These are phyloP conservation scores for Podiceps cristatus DNA, from an alignment of 2,113 vertebrate species.

Conservation along the genomic window DNA sequence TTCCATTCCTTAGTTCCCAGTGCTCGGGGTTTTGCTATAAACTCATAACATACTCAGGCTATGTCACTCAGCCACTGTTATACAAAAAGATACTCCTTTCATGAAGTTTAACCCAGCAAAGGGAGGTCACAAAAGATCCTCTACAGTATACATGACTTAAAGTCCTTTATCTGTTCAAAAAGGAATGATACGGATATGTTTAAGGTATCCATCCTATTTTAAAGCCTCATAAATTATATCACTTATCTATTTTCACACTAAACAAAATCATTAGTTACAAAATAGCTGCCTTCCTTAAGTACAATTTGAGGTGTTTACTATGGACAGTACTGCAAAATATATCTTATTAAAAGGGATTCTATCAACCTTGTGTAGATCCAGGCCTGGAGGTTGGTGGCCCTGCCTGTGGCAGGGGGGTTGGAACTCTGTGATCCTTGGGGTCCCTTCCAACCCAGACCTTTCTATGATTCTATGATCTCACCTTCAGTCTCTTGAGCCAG, in stretches of 20 bases:
- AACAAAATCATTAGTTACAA: neutral
- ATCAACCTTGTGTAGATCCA: too few species aligned
- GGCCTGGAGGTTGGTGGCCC: too few species aligned
- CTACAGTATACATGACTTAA: neutral
- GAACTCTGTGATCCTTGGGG: too few species aligned
- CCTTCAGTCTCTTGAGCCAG: neutral
- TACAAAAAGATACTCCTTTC: neutral
- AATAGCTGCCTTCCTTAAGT: neutral
- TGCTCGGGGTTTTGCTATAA: neutral
- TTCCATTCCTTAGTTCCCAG: neutral
- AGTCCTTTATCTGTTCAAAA: neutral
- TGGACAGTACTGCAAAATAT: neutral
- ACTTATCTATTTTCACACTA: neutral
- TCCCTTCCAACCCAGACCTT: too few species aligned
- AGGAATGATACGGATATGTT: neutral
- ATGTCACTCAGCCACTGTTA: neutral
- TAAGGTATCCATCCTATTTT: neutral
- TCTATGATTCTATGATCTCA: neutral
- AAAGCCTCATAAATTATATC: neutral
- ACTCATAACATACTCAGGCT: neutral
- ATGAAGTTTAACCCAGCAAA: neutral
- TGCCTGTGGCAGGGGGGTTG: too few species aligned
- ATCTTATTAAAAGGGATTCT: neutral
- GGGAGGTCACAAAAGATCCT: neutral
- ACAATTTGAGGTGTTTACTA: neutral